Percentiles rank a stretch among this genome's conserved stretches.
Evolutionary conservation across 2,797 vertebrate species (phyloP).

Genomic region (Enteromius radiatus): DNA sequence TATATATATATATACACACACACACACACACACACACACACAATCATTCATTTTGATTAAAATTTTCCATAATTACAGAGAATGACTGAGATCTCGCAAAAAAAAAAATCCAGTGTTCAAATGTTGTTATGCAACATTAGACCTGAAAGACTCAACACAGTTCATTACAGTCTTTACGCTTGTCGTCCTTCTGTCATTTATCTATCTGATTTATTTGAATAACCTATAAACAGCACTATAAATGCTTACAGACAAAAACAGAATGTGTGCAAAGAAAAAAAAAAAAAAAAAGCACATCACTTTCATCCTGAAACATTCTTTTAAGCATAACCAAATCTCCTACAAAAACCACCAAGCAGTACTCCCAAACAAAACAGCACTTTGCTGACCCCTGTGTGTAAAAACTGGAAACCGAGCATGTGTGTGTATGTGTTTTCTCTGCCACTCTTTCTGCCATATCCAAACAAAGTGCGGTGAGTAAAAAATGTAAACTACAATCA

Average conservation of each 20-base stretch:
- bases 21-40: background rate
- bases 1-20: background rate
- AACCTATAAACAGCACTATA: background rate
- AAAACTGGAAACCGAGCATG: constrained; percentile 26
- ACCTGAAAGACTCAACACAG: background rate
- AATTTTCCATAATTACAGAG: background rate
- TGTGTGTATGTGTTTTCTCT: constrained; percentile 6
- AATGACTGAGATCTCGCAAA: background rate
- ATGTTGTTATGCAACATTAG: background rate
- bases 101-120: background rate
- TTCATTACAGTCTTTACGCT: background rate
- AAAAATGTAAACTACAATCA: constrained; percentile 46
- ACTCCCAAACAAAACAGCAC: constrained; percentile 32
- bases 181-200: background rate
- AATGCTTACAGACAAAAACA: background rate
- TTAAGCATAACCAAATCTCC: constrained; percentile 9
- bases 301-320: constrained; percentile 14
- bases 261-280: background rate
- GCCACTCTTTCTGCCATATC: constrained; percentile 5
- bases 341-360: constrained; percentile 16
- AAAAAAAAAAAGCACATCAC: background rate
- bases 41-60: background rate
- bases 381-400: constrained; percentile 56
- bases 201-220: background rate
- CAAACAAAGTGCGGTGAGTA: constrained; percentile 31